Conservation (phyloP, 2,113 vertebrate genomes). For the Otis tarda region DNA sequence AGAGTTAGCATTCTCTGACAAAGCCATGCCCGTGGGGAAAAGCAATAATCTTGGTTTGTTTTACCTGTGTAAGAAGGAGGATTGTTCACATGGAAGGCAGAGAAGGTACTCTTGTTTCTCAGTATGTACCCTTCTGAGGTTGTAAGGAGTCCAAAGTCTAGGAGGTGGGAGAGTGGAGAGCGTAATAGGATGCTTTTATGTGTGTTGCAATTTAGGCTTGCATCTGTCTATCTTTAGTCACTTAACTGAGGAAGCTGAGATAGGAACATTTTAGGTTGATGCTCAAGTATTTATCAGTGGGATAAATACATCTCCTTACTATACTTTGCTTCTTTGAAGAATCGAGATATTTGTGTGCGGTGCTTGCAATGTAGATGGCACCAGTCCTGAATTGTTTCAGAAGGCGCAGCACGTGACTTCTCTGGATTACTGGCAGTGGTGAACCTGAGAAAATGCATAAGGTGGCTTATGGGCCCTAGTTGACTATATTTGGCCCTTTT, state of each 20-base stretch:
- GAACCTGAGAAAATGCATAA: not conserved
- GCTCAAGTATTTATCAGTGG: not conserved
- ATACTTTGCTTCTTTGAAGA: not conserved
- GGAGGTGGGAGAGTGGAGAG: not conserved
- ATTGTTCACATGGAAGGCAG: rapidly evolving
- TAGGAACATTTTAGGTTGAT: not conserved
- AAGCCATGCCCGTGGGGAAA: not conserved
- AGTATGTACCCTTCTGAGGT: not conserved
- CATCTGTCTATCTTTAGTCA: not conserved
- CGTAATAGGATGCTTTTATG: not conserved
- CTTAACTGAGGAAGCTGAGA: not conserved
- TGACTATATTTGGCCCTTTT: not conserved
- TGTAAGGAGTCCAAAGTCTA: not conserved
- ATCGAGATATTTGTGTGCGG: not conserved
- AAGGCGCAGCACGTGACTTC: rapidly evolving
- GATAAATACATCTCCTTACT: not conserved
- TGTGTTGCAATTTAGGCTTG: not conserved
- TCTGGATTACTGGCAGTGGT: not conserved
- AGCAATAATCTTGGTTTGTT: not conserved
- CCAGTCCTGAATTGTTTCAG: not conserved
- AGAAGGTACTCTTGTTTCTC: not conserved
- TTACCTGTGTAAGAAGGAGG: not conserved
- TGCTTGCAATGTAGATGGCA: not conserved
- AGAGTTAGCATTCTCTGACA: not conserved
- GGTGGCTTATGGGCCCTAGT: not conserved